A percentile compares a stretch with the other conserved stretches of the same genome.
Evolutionary conservation across 2,888 invertebrate species (phyloP).

Genomic region (Euzophera pinguis): DNA sequence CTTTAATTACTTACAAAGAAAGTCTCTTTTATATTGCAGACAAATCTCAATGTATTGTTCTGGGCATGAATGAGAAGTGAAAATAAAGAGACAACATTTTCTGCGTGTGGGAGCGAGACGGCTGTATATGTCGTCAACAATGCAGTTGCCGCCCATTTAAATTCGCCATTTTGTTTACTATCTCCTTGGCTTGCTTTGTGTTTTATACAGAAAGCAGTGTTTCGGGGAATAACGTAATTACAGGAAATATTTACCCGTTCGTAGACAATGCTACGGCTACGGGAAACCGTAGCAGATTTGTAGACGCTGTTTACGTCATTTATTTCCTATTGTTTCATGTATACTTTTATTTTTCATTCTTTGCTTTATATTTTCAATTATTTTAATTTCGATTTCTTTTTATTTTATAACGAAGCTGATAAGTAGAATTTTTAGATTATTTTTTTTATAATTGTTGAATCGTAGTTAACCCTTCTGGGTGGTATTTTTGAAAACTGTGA

Average conservation of each 20-base stretch:
- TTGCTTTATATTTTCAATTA: not conserved
- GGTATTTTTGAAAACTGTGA: too few species aligned
- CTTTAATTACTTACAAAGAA: slow-evolving; percentile 24
- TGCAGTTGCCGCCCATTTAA: slow-evolving; percentile 78
- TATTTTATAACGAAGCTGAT: not conserved
- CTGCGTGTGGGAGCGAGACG: slow-evolving; percentile 54
- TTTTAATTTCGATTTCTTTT: not conserved
- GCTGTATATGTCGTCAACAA: slow-evolving; percentile 51
- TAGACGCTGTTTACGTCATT: slow-evolving; percentile 23
- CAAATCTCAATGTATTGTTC: slow-evolving; percentile 39
- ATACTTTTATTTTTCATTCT: not conserved
- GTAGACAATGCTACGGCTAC: slow-evolving; percentile 33
- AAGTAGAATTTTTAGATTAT: too few species aligned
- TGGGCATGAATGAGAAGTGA: slow-evolving; percentile 41
- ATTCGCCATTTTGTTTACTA: slow-evolving; percentile 79
- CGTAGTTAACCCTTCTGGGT: too few species aligned
- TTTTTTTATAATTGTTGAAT: too few species aligned
- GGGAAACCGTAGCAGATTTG: slow-evolving; percentile 29
- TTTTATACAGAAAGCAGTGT: slow-evolving; percentile 69
- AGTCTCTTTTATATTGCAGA: slow-evolving; percentile 24
- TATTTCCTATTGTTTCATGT: slow-evolving; percentile 14
- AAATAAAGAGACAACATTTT: slow-evolving; percentile 52
- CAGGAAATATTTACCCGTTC: slow-evolving; percentile 71
- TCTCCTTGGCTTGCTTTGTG: slow-evolving; percentile 66
- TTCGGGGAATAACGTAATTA: slow-evolving; percentile 71